Evolutionary conservation across 1,140 invertebrate species (phyloP).

Genomic region (Dysdera silvatica): DNA sequence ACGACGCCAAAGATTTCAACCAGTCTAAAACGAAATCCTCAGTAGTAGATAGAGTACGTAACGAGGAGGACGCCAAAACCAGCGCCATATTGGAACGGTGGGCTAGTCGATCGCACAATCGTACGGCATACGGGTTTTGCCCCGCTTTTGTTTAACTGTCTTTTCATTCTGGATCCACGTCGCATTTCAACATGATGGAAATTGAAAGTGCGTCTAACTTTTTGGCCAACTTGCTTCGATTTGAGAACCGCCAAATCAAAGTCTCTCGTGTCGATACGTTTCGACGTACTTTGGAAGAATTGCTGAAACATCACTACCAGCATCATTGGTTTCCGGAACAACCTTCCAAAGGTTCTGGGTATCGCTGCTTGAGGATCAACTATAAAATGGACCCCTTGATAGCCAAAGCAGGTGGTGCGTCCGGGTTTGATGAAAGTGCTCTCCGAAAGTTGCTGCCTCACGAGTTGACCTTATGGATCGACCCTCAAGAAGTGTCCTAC

Average conservation of each 20-base stretch:
- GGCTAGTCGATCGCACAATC: background rate
- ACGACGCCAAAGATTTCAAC: background rate
- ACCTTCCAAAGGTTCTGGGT: slow-evolving; percentile 58
- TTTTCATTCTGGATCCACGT: background rate
- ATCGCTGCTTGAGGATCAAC: slow-evolving; percentile 60
- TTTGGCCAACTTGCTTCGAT: slow-evolving; percentile 53
- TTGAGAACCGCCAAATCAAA: slow-evolving; percentile 45
- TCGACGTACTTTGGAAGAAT: slow-evolving; percentile 49
- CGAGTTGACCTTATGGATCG: slow-evolving; percentile 63
- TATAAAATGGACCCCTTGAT: slow-evolving; percentile 60
- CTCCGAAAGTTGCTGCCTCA: slow-evolving; percentile 53
- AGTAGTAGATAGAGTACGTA: slow-evolving; percentile 8
- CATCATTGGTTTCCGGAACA: slow-evolving; percentile 62
- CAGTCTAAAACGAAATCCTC: slow-evolving; percentile 3
- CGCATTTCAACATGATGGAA: slow-evolving; percentile 50
- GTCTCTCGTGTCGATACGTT: slow-evolving; percentile 52
- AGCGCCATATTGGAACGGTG: background rate
- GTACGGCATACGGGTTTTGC: background rate
- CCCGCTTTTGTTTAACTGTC: background rate
- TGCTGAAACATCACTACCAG: slow-evolving; percentile 52
- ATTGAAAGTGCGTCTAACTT: slow-evolving; percentile 58
- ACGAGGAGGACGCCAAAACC: slow-evolving; percentile 15
- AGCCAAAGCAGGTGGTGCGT: slow-evolving; percentile 52
- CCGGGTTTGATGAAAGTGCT: slow-evolving; percentile 48
- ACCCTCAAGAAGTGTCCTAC: slow-evolving; percentile 59